These are phyloP conservation scores for Pachydiplax longipennis DNA, from an alignment of 2,888 invertebrate species.

Conservation along the genomic window DNA sequence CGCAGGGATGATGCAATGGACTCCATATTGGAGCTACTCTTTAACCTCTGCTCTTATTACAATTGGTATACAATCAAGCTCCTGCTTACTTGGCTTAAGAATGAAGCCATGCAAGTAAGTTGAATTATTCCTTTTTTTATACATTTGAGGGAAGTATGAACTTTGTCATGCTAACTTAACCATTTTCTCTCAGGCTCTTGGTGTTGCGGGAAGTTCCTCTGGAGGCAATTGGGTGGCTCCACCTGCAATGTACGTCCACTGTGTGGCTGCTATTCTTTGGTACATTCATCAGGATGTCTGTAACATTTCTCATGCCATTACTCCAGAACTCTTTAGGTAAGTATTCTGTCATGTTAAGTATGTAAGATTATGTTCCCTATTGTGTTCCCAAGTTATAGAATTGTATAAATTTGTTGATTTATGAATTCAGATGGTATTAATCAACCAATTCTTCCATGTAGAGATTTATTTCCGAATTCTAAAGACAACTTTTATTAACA, in stretches of 20 bases:
- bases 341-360: conserved; percentile 32
- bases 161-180: background rate
- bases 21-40: conserved; percentile 80
- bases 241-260: conserved; percentile 72
- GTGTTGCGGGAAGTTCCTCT: background rate
- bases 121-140: background rate
- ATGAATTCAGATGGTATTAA: too few species aligned
- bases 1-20: conserved; percentile 57
- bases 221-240: conserved; percentile 52
- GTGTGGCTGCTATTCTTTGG: conserved; percentile 84
- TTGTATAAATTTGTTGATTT: too few species aligned
- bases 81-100: conserved; percentile 76
- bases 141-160: too few species aligned
- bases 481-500: too few species aligned
- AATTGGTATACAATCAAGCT: conserved; percentile 71
- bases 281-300: conserved; percentile 68
- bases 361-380: too few species aligned
- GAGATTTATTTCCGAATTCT: too few species aligned
- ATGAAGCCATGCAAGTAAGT: conserved; percentile 59
- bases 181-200: background rate
- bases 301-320: conserved; percentile 73
- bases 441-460: too few species aligned
- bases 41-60: conserved; percentile 75
- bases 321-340: conserved; percentile 77
- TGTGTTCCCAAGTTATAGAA: background rate